phyloP scores from a whole-genome alignment of 2,113 vertebrate species.

The Urocitellus parryii region DNA sequence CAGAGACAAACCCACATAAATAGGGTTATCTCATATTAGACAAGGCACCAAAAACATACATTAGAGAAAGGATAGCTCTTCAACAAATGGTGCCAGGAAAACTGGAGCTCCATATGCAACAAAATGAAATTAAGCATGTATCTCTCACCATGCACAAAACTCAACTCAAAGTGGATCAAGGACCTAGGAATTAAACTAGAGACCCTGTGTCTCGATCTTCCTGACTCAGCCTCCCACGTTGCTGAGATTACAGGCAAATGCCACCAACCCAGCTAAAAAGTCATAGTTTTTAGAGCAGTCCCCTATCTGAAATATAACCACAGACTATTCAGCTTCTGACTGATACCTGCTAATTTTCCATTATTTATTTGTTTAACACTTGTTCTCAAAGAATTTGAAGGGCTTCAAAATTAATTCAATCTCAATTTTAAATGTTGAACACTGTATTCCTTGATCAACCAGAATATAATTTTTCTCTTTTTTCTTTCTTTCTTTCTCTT shows the following conservation, averaged over 20 bases:
- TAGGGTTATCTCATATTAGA: too few species aligned
- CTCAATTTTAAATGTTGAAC: neutral
- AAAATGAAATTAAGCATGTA: too few species aligned
- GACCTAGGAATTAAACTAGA: too few species aligned
- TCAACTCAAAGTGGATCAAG: too few species aligned
- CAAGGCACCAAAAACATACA: too few species aligned
- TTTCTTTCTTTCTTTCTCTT: too few species aligned
- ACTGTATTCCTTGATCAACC: neutral
- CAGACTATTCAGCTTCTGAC: neutral
- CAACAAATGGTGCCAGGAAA: too few species aligned
- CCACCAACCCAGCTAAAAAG: neutral
- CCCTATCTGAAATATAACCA: neutral
- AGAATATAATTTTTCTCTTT: neutral
- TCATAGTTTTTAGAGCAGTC: neutral
- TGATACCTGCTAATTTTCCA: neutral
- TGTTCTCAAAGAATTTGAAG: constrained; percentile 25
- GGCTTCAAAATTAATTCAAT: neutral
- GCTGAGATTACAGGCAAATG: neutral
- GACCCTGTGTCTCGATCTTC: neutral
- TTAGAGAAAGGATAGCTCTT: too few species aligned
- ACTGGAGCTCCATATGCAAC: too few species aligned
- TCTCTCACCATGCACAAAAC: too few species aligned
- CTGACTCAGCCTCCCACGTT: neutral
- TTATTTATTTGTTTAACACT: neutral
- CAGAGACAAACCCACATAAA: too few species aligned